Evolutionary conservation across 1,140 invertebrate species (phyloP), one percentile per base, ranked within the genome.

Genomic region (Wiebesia pumilae): DNA sequence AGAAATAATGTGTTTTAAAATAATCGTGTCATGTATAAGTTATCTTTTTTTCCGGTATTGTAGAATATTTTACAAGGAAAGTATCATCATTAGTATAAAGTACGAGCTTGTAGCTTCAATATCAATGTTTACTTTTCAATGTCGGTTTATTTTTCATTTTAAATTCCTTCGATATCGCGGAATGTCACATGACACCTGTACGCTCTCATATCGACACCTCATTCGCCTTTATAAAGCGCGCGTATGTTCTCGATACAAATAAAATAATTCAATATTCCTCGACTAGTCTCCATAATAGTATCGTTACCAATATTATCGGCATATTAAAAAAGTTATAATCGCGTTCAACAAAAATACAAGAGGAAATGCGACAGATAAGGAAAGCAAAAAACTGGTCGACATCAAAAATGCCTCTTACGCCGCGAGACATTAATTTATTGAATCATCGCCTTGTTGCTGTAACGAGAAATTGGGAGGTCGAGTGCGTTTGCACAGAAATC

Each of bases 401-500:
- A 27, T 69, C n/a, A 69, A 69, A 73, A 73, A 40, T 6, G 19
- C 3, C 71, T 73, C 38, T 19, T 16, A 43, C 24, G 19, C 14
- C 38, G 21, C 35, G 0, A 81, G 3, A 24, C 51, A 58, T 83
- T 83, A 83, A 83, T 83, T 43, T 30, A 35, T 73, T 35, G 81
- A 71, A 83, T 73, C 30, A 3, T 73, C 51, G 24, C 58, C 69
- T 10, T 19, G 27, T 67, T 10, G 7, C 62, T 30, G 6, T 4
- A n/a, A 30, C 62, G 14, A 27, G 3, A 38, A 24, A 33, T 33
- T 24, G 14, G n/a, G 27, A 78, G 24, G 38, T 27, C 21, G 35
- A 47, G 19, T n/a, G 21, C 12, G 27, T 30, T 43, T 65, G 35
- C 33, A 43, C 43, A 79, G 90, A 93, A 92, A 93, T 93, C 92